Base-by-base conservation (phyloP, 92 coral and sea anemone species). In the Pocillopora grandis region DNA sequence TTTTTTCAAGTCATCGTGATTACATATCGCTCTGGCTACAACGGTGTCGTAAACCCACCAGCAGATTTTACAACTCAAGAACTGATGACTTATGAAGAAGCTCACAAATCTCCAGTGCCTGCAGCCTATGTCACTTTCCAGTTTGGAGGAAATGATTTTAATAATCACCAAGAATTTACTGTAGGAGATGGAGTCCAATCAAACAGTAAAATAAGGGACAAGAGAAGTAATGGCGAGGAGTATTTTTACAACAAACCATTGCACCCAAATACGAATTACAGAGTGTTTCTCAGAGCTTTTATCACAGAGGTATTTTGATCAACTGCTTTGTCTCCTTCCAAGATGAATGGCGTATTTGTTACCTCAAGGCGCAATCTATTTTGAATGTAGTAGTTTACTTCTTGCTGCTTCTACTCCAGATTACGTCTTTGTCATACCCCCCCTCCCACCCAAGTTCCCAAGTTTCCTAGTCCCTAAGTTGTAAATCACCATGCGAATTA, bases 111-210 rank as follows among this genome's bases (percentile, higher is more conserved):
- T 67, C 42, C 72, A 67, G 6, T 33, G 17, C 23, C 72, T 19
- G 12, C 72, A 67, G 72, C 72, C 10, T 67, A 67, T 33, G 72
- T 67, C 12, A 67, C 72, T 67, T 67, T 67, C 42, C 72, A 67
- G 42, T 67, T 67, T 67, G 72, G 72, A 67, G 72, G 72, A 67
- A 10, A 67, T 33, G 72, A 67, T 20, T 67, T 67, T 67, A 2
- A 67, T 48, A 67, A 13, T 3, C 11, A 67, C 72, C 35, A 67
- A 19, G 72, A 10, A 67, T 67, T 67, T 67, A 19, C 21, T 33
- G 3, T 67, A 9, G 72, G 72, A 19, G 21, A 67, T 67, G 33
- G 72, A 67, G 42, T 19, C 1, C 72, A 13, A 23, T 67, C 72
- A 67, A 67, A 18, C 23, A 67, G 23, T 67, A 67, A 20, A 42